Base-by-base conservation (phyloP, 2,888 invertebrate genomes). In the Cotesia congregata region DNA sequence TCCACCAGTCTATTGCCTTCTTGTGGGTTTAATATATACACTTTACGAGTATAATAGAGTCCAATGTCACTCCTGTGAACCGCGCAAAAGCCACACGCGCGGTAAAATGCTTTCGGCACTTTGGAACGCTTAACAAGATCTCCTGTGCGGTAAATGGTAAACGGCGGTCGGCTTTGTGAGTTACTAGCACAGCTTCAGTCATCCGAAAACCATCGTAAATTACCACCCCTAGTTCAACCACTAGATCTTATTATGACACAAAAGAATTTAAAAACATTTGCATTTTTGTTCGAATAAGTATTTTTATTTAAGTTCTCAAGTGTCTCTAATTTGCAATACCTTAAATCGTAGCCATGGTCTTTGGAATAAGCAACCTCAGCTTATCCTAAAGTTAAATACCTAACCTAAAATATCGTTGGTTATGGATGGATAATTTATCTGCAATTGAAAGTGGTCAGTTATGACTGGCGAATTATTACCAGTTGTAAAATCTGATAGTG, bases 101-200 rank as follows among this genome's bases (percentile, higher is more conserved):
- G 40, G 62, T 70, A 67, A 79, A 71, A 78, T 72, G 74, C 64
- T 81, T 78, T 79, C 81, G 75, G 76, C 81, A 83, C 79, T 82
- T 81, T 79, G 80, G 77, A 82, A 75, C 81, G 79, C 79, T 81
- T 80, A 84, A 84, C 83, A 83, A 84, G 82, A 83, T 84, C 78
- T 77, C 72, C 65, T 74, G 67, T 79, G 83, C 72, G 81, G 81
- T 78, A 79, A 80, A 80, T 79, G 80, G 80, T 78, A 80, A 82
- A 81, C 78, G 74, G 78, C 73, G 80, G 76, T 78, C 72, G 77
- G 79, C 82, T 83, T 82, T 82, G 81, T 75, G 78, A 81, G 76
- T 77, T 70, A 78, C 72, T 41, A 12, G 41, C 40, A 64, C 20
- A 64, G 72, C 41, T 72, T 64, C 64, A 64, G 39, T 39, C 38